Percentiles rank a stretch among this genome's conserved stretches.
phyloP scores from a whole-genome alignment of 2,888 invertebrate species.

The Sminthurides aquaticus region DNA sequence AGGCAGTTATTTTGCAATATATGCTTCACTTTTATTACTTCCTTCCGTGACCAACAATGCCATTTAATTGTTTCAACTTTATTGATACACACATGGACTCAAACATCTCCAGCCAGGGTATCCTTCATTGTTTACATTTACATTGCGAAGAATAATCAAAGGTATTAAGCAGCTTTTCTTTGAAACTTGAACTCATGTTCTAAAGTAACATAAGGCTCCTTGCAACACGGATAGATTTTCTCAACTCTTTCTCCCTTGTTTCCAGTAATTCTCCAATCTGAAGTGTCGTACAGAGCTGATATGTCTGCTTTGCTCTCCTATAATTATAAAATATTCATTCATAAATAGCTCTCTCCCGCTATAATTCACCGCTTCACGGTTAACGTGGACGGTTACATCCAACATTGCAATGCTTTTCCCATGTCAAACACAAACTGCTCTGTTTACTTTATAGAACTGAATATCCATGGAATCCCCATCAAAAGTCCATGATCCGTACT shows the following conservation, averaged over 20 bases:
- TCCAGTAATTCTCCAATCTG: not conserved
- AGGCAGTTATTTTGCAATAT: no score
- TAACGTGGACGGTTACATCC: no score
- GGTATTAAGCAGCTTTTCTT: not conserved
- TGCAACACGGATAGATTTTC: not conserved
- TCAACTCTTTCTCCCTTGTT: not conserved
- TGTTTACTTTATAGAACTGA: not conserved
- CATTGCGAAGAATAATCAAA: no score
- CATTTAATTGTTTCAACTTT: no score
- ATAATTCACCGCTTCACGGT: no score
- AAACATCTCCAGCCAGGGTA: not conserved
- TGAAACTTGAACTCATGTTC: not conserved
- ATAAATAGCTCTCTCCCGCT: no score
- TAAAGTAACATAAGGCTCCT: not conserved
- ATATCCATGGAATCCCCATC: not conserved
- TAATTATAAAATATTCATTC: no score
- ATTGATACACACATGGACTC: no score
- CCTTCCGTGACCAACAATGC: no score
- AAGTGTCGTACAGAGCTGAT: not conserved
- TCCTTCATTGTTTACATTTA: not conserved
- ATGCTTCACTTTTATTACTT: no score
- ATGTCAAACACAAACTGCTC: no score
- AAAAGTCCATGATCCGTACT: constrained; percentile 1
- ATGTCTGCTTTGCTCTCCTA: not conserved
- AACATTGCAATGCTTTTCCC: no score